Conservation (phyloP, 2,888 invertebrate species). For the Pammene fasciana region DNA sequence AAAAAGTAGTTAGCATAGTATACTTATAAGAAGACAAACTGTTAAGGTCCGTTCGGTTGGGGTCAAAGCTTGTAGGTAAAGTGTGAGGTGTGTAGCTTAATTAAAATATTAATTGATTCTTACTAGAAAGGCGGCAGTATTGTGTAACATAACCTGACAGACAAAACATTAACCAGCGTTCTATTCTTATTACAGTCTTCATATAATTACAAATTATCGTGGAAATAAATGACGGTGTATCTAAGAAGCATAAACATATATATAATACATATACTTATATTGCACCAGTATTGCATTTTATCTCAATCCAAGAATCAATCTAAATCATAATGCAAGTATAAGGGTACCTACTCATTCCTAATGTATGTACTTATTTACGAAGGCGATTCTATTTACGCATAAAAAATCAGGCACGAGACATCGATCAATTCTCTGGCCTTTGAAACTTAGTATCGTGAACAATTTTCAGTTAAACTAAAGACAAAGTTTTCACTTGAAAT, state of each 20-base stretch:
- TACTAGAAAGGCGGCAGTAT: constrained; percentile 4
- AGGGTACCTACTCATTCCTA: constrained; percentile 47
- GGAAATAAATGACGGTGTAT: constrained; percentile 67
- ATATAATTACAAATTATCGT: constrained; percentile 44
- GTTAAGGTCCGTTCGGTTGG: constrained; percentile 1
- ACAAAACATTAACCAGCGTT: constrained; percentile 3
- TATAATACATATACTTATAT: constrained; percentile 47
- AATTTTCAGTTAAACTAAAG: no score
- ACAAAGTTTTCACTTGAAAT: constrained; percentile 35
- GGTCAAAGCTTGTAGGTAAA: constrained; percentile 6
- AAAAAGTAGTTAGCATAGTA: background rate
- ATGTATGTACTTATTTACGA: constrained; percentile 40
- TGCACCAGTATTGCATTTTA: constrained; percentile 42
- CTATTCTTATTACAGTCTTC: constrained; percentile 7
- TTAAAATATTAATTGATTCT: background rate
- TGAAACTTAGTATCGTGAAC: no score
- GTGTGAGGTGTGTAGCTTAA: constrained; percentile 18
- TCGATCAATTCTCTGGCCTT: no score
- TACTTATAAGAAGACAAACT: background rate
- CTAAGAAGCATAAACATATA: constrained; percentile 60
- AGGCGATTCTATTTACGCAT: constrained; percentile 43
- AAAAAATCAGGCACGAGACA: no score
- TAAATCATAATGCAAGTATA: constrained; percentile 55
- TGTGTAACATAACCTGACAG: constrained; percentile 8
- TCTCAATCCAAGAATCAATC: constrained; percentile 49